Evolutionary conservation across 2,888 invertebrate species (phyloP).

Genomic region (Trissolcus brochymenae): DNA sequence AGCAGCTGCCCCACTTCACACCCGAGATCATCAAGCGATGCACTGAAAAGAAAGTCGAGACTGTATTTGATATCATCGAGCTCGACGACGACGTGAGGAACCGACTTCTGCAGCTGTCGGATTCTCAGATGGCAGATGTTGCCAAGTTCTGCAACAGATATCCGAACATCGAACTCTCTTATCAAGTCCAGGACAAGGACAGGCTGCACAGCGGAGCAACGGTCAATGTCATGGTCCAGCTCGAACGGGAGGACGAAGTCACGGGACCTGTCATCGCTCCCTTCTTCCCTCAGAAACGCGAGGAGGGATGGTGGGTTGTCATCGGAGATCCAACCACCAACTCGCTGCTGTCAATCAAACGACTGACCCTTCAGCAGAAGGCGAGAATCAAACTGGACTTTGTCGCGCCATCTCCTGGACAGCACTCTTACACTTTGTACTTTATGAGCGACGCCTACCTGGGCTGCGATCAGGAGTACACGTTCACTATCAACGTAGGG

Average conservation of each 20-base stretch:
- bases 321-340: constrained; percentile 97
- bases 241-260: constrained; percentile 98
- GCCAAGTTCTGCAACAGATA: constrained; percentile 99
- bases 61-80: constrained; percentile 97
- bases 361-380: constrained; percentile 94
- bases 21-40: constrained; percentile 92
- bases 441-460: constrained; percentile 99
- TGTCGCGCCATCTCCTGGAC: constrained; percentile 92
- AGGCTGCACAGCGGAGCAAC: constrained; percentile 85
- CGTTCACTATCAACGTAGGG: constrained; percentile 89
- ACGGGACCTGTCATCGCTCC: constrained; percentile 98
- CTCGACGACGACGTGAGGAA: constrained; percentile 93
- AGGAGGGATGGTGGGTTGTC: constrained; percentile 98
- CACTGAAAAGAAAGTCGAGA: constrained; percentile 92
- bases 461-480: constrained; percentile 99
- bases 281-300: constrained; percentile 95
- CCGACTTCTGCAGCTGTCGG: constrained; percentile 86
- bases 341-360: constrained; percentile 96
- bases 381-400: constrained; percentile 94
- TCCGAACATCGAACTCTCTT: constrained; percentile 97
- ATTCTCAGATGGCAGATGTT: constrained; percentile 96
- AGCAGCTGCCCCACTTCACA: constrained; percentile 97
- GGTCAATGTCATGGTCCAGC: constrained; percentile 91
- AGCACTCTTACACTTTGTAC: constrained; percentile 94
- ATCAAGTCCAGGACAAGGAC: constrained; percentile 91